A percentile compares a stretch with the other conserved stretches of the same genome.
phyloP scores from a whole-genome alignment of 2,113 vertebrate genomes.

The Spea bombifrons region DNA sequence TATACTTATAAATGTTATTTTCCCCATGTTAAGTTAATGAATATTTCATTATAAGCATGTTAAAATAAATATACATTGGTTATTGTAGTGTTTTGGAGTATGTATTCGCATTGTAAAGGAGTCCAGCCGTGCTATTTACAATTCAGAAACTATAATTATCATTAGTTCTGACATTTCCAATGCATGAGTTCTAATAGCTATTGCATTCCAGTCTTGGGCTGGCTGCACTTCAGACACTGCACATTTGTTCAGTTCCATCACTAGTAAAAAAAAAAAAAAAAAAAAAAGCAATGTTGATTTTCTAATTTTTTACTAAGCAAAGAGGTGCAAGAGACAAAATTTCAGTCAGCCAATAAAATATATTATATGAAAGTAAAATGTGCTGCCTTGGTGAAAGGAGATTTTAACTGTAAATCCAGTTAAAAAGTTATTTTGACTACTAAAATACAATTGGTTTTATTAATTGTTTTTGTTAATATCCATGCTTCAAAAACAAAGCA shows the following conservation, averaged over 20 bases:
- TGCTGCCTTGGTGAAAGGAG: no score
- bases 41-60: background rate
- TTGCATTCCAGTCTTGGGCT: slow-evolving; percentile 37
- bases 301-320: background rate
- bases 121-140: background rate
- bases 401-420: no score
- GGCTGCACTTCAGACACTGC: slow-evolving; percentile 43
- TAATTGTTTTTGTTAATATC: no score
- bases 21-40: no score
- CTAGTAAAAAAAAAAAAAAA: slow-evolving; percentile 23
- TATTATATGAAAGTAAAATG: background rate
- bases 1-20: no score
- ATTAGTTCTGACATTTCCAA: slow-evolving; percentile 35
- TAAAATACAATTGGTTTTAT: no score
- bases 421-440: no score
- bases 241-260: slow-evolving; percentile 46
- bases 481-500: no score
- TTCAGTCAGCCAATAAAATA: background rate
- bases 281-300: background rate
- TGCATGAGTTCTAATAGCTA: slow-evolving; percentile 36
- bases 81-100: background rate
- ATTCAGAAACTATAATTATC: slow-evolving; percentile 35
- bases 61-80: background rate
- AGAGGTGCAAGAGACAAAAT: background rate
- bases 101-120: background rate